Base-by-base conservation (phyloP, 2,113 vertebrate genomes). In the Acanthisitta chloris region DNA sequence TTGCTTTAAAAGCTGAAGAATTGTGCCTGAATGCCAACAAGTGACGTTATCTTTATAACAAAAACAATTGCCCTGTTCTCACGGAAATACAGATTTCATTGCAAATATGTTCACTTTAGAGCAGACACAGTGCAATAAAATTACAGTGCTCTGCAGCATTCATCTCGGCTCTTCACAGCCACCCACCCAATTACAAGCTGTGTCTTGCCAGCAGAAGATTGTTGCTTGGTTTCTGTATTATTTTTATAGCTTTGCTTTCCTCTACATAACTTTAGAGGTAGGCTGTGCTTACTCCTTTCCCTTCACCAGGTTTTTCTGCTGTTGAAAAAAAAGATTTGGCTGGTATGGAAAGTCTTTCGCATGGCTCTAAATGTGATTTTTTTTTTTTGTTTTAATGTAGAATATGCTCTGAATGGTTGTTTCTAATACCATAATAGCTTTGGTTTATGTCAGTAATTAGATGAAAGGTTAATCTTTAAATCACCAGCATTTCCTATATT, bases 221-320 rank as follows among this genome's bases (percentile, higher is more conserved):
- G 94, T 91, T 96, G 88, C 92, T 94, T 95, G 94, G 95, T 97
- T 98, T 95, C 95, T 90, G 96, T 96, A 95, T 95, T 96, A 95
- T 97, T 94, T 94, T 89, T 96, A 76, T 94, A 95, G 90, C 86
- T 69, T 94, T 95, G 73, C 94, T 97, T 97, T 91, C 82, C 96
- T 95, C 94, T 61, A 85, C 84, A 77, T 74, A 94, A 95, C 95
- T 95, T 96, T 28, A 74, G 52, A 97, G 91, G 81, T 95, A 90
- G 92, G 85, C 83, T 93, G 92, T 10, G 46, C 95, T 93, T 86
- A 96, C 79, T 86, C 91, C 88, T 86, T 84, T 51, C 77, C 52
- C 90, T 93, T 81, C 42, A 83, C 64, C 81, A 90, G 71, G 43
- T 81, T 90, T 73, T 71, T 87, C 52, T 92, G 69, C 93, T 93